Evolutionary conservation across 1,140 invertebrate species (phyloP).

Genomic region (Leptopilina clavipes): DNA sequence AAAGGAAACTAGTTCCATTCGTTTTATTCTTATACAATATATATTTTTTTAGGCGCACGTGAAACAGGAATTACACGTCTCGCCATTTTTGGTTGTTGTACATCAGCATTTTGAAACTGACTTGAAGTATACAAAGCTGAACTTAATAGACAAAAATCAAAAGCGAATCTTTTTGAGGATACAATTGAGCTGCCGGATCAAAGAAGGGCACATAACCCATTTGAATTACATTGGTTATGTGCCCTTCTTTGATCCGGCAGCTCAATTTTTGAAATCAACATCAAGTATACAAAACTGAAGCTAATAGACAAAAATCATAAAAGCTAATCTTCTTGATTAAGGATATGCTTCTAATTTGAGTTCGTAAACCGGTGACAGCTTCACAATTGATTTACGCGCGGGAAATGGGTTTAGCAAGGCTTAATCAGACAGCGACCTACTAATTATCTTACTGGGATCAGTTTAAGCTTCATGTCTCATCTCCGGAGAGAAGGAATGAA

Average conservation of each 20-base stretch:
- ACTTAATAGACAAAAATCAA: too few species aligned
- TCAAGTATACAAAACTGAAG: too few species aligned
- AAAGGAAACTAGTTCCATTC: neutral
- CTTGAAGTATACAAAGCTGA: neutral
- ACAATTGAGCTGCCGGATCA: too few species aligned
- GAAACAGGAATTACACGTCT: neutral
- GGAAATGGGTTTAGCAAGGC: constrained; percentile 38
- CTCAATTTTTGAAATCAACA: too few species aligned
- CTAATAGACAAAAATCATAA: neutral
- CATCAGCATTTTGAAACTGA: neutral
- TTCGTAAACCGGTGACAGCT: neutral
- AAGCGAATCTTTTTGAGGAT: too few species aligned
- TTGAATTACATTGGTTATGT: too few species aligned
- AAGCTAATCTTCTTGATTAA: neutral
- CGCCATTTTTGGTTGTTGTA: neutral
- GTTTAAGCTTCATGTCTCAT: constrained; percentile 37
- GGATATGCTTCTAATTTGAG: neutral
- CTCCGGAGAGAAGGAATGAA: constrained; percentile 35
- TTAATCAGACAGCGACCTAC: constrained; percentile 54
- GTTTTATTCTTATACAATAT: neutral
- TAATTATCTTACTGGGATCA: constrained; percentile 45
- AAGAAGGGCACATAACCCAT: too few species aligned
- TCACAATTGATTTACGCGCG: neutral
- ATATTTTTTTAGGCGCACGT: neutral
- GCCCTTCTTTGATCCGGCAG: too few species aligned